These are phyloP conservation scores for Nothoprocta pentlandii DNA, from an alignment of 2,113 vertebrate species.

Conservation along the genomic window DNA sequence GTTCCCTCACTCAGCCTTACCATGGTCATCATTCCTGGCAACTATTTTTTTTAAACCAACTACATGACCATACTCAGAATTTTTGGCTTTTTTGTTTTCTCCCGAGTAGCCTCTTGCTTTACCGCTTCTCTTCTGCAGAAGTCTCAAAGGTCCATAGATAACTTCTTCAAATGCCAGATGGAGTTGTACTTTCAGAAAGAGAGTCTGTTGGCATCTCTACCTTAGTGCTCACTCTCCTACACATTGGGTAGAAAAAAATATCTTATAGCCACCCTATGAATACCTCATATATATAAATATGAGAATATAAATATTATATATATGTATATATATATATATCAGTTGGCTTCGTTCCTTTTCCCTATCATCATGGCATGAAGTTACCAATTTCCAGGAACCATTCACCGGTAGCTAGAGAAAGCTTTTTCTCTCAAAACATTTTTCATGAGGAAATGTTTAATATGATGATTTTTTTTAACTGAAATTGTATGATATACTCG, in stretches of 20 bases:
- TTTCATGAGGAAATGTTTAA: not conserved
- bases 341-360: not conserved
- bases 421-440: not conserved
- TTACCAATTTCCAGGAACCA: not conserved
- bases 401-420: not conserved
- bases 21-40: slow-evolving; percentile 50
- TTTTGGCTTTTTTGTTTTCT: not conserved
- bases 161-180: not conserved
- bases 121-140: not conserved
- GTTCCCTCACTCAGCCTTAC: slow-evolving; percentile 68
- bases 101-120: not conserved
- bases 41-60: not conserved
- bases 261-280: not conserved
- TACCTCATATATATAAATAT: not conserved
- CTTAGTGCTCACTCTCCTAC: not conserved
- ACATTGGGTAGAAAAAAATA: not conserved
- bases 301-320: too few relatives aligned
- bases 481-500: not conserved
- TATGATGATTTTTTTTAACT: not conserved
- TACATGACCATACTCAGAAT: not conserved
- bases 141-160: not conserved
- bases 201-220: fast-evolving
- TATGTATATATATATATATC: too few relatives aligned
- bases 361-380: not conserved
- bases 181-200: not conserved